Base-by-base conservation (phyloP, 2,888 invertebrate genomes). In the Lasioglossum morio region DNA sequence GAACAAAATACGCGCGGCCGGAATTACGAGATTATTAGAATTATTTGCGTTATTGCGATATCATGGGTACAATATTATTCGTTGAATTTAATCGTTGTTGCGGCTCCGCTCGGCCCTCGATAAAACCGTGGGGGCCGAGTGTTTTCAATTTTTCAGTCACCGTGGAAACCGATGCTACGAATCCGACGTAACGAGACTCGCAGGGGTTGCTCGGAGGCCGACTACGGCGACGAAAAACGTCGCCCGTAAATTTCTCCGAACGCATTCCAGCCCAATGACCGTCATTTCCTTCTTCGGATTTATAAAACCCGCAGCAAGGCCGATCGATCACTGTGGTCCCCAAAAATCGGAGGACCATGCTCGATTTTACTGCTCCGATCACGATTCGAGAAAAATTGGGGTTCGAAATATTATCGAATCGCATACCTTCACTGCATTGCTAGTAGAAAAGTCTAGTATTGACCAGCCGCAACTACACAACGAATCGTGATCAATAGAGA, bases 21-120 rank as follows among this genome's bases (percentile, higher is more conserved):
- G 48, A 30, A 74, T 74, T 77, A 70, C 43, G 69, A 74, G 74
- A 72, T 84, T 84, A 83, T 84, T 83, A 75, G 77, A 78, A 77
- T 83, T 74, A 74, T 83, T 83, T 48, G 66, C 48, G 73, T 73
- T 73, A 82, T 77, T 66, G 37, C 30, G 69, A 73, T 27, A 60
- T 43, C 69, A n/a, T 23, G 19, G 37, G 73, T 23, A 8, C 73
- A 63, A 48, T 79, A 46, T 79, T 66, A 79, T 74, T 74, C 63
- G 63, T 79, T 66, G 48, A 66, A 48, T 79, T 79, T 66, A 46
- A 79, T 48, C 48, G 34, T 60, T 60, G 60, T 4, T n/a, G 60
- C 40, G 60, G 40, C 46, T 46, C 34, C 70, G 69, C 19, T 34
- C 30, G n/a, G 12, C 57, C 14, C 43, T 16, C 70, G 27, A 43